These are phyloP conservation scores for Champsocephalus gunnari DNA, from an alignment of 2,797 vertebrate genomes.

Conservation along the genomic window DNA sequence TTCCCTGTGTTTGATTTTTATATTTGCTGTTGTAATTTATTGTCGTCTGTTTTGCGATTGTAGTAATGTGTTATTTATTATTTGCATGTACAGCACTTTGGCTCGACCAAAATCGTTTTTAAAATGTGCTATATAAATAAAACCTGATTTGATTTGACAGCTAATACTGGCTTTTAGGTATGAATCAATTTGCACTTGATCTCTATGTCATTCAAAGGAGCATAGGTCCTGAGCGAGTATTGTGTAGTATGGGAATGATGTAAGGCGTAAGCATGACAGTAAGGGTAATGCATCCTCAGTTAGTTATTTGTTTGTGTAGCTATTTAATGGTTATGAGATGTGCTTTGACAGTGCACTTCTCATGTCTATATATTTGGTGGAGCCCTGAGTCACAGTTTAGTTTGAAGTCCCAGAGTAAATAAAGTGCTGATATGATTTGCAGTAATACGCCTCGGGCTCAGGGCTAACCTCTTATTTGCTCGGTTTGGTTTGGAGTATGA, in stretches of 20 bases:
- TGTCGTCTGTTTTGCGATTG: too few species aligned
- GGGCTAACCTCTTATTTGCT: constrained; percentile 34
- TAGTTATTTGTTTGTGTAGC: constrained; percentile 3
- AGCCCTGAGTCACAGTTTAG: constrained; percentile 29
- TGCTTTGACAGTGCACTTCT: constrained; percentile 12
- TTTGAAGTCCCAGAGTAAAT: constrained; percentile 43
- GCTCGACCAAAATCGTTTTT: too few species aligned
- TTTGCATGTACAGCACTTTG: too few species aligned
- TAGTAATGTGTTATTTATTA: too few species aligned
- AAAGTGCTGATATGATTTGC: constrained; percentile 42
- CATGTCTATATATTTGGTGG: constrained; percentile 5
- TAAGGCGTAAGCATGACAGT: constrained; percentile 3
- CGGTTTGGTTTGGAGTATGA: constrained; percentile 20
- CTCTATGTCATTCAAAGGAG: not conserved
- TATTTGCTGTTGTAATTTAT: too few species aligned
- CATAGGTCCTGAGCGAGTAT: not conserved
- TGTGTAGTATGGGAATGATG: not conserved
- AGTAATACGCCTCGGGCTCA: constrained; percentile 27
- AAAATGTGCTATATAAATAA: too few species aligned
- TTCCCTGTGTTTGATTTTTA: too few species aligned
- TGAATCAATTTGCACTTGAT: constrained; percentile 15
- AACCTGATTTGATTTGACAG: not conserved
- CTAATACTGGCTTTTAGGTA: not conserved
- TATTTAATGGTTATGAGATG: constrained; percentile 20
- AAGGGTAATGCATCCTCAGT: not conserved